Percentiles rank a stretch among this genome's conserved stretches.
Conservation (phyloP, 2,797 vertebrate species). For the Loriculus beryllinus region DNA sequence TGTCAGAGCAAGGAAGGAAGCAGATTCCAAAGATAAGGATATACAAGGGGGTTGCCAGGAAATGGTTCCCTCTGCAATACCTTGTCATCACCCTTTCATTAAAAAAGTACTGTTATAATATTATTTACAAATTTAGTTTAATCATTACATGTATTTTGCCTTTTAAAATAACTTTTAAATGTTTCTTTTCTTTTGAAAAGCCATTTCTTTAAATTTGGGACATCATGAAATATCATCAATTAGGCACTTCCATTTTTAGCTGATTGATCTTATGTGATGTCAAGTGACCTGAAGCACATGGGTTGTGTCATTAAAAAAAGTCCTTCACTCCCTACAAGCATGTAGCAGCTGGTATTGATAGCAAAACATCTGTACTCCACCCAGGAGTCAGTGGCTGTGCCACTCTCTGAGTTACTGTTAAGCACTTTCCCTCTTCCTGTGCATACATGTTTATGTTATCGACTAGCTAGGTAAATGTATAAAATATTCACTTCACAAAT, state of each 20-base stretch:
- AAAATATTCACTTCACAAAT: neutral
- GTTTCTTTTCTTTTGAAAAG: neutral
- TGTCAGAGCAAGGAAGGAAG: slow-evolving; percentile 20
- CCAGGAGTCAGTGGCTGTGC: neutral
- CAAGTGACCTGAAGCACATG: neutral
- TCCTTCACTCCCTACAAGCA: neutral
- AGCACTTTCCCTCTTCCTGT: neutral
- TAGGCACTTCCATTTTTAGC: neutral
- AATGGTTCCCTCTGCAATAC: neutral
- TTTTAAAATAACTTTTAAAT: neutral
- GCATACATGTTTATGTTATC: rapidly evolving
- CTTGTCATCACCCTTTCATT: slow-evolving; percentile 31
- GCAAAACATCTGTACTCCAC: neutral
- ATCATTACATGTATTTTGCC: neutral
- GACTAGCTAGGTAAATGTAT: neutral
- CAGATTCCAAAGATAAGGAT: slow-evolving; percentile 34
- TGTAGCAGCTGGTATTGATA: neutral
- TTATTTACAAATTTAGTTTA: neutral
- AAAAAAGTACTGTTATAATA: neutral
- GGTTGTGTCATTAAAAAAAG: neutral
- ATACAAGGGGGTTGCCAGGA: neutral
- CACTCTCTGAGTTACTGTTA: neutral
- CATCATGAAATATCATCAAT: neutral
- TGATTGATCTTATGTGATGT: neutral
- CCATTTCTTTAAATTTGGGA: neutral